A percentile compares a stretch with the other conserved stretches of the same genome.
Conservation (phyloP, 2,888 invertebrate species). For the Smittia aterrima region DNA sequence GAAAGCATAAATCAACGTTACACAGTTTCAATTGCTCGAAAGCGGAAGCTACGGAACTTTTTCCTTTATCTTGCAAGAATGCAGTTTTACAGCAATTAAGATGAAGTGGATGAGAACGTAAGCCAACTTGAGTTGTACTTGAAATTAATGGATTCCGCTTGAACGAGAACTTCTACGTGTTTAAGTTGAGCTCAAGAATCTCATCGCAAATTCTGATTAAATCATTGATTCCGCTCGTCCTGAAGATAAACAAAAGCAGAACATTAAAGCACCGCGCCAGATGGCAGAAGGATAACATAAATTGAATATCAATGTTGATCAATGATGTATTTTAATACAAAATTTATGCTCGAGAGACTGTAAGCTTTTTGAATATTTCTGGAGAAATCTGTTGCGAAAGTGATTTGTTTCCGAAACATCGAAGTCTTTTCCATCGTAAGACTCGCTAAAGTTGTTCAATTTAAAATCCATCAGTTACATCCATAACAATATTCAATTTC, state of each 20-base stretch:
- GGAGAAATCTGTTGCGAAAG: not conserved
- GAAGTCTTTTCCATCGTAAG: not conserved
- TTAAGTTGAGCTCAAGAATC: not conserved
- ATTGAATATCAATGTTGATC: constrained; percentile 39
- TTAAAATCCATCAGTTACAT: constrained; percentile 1
- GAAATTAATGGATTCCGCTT: constrained; percentile 1
- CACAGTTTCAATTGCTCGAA: not conserved
- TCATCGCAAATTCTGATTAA: too few relatives aligned
- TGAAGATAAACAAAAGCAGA: too few relatives aligned
- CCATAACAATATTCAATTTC: not conserved
- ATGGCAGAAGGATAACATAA: constrained; percentile 19
- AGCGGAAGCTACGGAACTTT: not conserved
- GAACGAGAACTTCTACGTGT: not conserved
- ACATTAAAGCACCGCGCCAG: constrained; percentile 9
- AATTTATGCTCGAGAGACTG: constrained; percentile 15
- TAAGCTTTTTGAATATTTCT: not conserved
- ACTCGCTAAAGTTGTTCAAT: not conserved
- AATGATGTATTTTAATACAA: constrained; percentile 32
- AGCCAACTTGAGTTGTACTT: not conserved
- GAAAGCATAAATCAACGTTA: not conserved
- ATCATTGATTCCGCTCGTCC: too few relatives aligned
- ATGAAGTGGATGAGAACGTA: constrained; percentile 6
- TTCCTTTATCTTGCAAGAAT: not conserved
- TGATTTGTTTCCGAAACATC: constrained; percentile 14
- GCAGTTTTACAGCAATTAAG: constrained; percentile 1